Evolutionary conservation across 2,888 invertebrate species (phyloP).

Genomic region (Drosophila prostipennis): DNA sequence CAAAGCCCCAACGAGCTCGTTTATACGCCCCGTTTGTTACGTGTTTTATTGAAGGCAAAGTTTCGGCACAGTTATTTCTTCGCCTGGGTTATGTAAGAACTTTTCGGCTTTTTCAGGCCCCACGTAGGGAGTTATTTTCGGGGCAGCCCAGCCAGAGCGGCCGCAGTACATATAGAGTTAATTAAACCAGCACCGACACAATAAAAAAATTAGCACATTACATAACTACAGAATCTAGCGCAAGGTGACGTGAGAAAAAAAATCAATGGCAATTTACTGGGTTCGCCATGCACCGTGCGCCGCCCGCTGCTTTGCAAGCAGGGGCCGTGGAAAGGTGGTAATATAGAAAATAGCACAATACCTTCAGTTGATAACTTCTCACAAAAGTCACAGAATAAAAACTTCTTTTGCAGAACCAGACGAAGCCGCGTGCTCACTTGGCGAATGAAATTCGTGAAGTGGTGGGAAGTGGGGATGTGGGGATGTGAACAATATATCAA

Average conservation of each 20-base stretch:
- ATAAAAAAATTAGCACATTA: constrained; percentile 65
- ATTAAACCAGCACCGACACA: constrained; percentile 64
- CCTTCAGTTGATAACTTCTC: constrained; percentile 81
- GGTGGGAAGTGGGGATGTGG: constrained; percentile 36
- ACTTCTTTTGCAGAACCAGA: constrained; percentile 82
- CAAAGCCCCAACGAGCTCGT: not conserved
- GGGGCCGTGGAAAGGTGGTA: constrained; percentile 24
- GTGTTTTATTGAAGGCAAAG: constrained; percentile 4
- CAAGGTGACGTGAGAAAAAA: constrained; percentile 70
- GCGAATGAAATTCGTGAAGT: constrained; percentile 84
- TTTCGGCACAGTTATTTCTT: constrained; percentile 15
- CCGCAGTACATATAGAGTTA: constrained; percentile 23
- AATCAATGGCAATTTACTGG: constrained; percentile 68
- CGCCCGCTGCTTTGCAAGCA: constrained; percentile 8
- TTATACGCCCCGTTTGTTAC: not conserved
- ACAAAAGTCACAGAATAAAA: constrained; percentile 83
- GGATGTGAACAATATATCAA: too few species aligned
- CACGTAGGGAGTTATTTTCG: not conserved
- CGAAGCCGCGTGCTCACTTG: constrained; percentile 83
- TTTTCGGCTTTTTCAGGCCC: constrained; percentile 8
- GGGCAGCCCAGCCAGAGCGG: constrained; percentile 7
- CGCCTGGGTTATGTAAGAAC: constrained; percentile 68
- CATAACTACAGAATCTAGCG: constrained; percentile 72
- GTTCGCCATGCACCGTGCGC: constrained; percentile 47
- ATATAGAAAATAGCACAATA: constrained; percentile 69